Conservation (phyloP, 2,797 vertebrate species). For the Gambusia yucatana region DNA sequence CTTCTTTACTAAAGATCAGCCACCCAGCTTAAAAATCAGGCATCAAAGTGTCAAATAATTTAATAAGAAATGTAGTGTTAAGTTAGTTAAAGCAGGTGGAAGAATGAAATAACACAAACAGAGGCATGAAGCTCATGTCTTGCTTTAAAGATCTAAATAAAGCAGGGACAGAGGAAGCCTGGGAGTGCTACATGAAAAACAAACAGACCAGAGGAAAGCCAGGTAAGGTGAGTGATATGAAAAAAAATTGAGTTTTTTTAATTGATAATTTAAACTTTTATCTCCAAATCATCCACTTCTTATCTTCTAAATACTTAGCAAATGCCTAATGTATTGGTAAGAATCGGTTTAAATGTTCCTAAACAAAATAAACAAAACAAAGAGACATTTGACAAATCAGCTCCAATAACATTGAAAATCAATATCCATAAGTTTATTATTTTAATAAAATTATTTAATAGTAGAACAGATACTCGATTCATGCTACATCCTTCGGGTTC, state of each 20-base stretch:
- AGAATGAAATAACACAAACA: conserved; percentile 31
- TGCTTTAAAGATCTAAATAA: conserved; percentile 58
- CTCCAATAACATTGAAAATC: not conserved
- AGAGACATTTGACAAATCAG: not conserved
- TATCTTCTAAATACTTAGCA: not conserved
- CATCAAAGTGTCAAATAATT: conserved; percentile 30
- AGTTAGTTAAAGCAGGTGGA: conserved; percentile 28
- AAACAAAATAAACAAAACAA: not conserved
- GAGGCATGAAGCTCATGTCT: conserved; percentile 9
- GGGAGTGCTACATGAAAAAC: conserved; percentile 53
- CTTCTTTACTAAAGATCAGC: conserved; percentile 43
- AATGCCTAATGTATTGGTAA: not conserved
- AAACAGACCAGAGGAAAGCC: conserved; percentile 34
- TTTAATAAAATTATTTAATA: not conserved
- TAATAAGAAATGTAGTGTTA: conserved; percentile 26
- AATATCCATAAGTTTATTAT: conserved; percentile 1
- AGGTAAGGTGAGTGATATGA: not conserved
- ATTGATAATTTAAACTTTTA: not conserved
- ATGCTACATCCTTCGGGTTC: conserved; percentile 29
- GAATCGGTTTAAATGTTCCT: not conserved
- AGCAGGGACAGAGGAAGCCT: conserved; percentile 48
- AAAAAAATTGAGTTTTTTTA: conserved; percentile 11
- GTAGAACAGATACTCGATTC: conserved; percentile 19
- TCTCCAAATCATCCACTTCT: not conserved
- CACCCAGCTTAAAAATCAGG: conserved; percentile 14